A percentile compares a stretch with the other conserved stretches of the same genome.
phyloP scores from a whole-genome alignment of 2,888 invertebrate genomes.

The Gastracanthus pulcherrimus region DNA sequence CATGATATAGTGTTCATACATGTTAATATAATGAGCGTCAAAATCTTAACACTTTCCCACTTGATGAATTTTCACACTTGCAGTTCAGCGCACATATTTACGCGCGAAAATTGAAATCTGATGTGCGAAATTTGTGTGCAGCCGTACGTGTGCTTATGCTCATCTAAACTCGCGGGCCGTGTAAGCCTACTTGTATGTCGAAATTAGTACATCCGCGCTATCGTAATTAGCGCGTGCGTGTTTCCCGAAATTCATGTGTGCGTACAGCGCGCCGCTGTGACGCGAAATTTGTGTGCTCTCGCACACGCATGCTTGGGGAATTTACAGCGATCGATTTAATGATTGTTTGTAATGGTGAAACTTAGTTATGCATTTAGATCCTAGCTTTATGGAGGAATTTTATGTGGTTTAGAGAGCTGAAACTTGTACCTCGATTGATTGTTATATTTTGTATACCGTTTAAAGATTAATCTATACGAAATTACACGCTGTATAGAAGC shows the following conservation, averaged over 20 bases:
- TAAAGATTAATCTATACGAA: no score
- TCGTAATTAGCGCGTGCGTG: not conserved
- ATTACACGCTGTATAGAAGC: no score
- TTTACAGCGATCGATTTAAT: slow-evolving; percentile 5
- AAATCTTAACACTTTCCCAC: no score
- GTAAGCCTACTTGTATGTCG: not conserved
- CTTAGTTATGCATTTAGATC: no score
- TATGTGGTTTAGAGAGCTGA: no score
- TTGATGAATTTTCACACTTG: not conserved
- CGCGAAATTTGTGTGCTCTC: not conserved
- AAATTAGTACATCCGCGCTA: not conserved
- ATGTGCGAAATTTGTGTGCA: not conserved
- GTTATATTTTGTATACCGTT: no score
- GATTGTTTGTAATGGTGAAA: slow-evolving; percentile 9
- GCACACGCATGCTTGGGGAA: not conserved
- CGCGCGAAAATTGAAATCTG: not conserved
- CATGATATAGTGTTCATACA: no score
- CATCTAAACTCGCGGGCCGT: not conserved
- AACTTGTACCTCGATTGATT: no score
- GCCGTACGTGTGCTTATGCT: not conserved
- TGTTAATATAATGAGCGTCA: no score
- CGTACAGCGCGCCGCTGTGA: not conserved
- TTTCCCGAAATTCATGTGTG: no score
- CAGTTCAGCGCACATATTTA: not conserved
- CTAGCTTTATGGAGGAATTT: no score